A percentile compares a stretch with the other conserved stretches of the same genome.
Evolutionary conservation across 1,140 invertebrate genomes (phyloP).

Genomic region (Hestina assimilis): DNA sequence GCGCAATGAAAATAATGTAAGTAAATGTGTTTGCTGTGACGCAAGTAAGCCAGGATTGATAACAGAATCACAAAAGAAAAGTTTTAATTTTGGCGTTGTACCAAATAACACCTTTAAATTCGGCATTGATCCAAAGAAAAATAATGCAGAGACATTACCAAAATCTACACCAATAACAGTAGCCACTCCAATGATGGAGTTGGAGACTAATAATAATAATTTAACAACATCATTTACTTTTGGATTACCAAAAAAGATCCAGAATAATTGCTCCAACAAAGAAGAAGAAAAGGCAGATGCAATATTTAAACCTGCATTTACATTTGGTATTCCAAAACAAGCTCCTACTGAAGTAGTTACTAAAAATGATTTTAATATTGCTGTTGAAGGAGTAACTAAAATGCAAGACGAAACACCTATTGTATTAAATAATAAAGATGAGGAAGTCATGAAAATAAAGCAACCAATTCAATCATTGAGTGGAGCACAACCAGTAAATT

Average conservation of each 20-base stretch:
- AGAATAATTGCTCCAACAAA: slow-evolving; percentile 20
- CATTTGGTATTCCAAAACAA: slow-evolving; percentile 52
- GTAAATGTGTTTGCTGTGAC: slow-evolving; percentile 85
- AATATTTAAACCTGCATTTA: slow-evolving; percentile 35
- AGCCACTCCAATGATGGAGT: slow-evolving; percentile 28
- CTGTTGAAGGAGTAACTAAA: slow-evolving; percentile 2
- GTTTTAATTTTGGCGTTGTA: slow-evolving; percentile 48
- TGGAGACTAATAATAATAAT: slow-evolving; percentile 59
- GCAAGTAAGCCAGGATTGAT: slow-evolving; percentile 79
- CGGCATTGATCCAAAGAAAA: slow-evolving; percentile 60
- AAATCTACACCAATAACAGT: slow-evolving; percentile 22
- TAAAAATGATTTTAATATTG: not conserved
- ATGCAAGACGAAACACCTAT: slow-evolving; percentile 1
- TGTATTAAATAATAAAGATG: slow-evolving; percentile 34
- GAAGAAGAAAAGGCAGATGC: slow-evolving; percentile 24
- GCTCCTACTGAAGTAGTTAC: slow-evolving; percentile 5
- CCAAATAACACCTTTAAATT: slow-evolving; percentile 66
- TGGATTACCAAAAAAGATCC: slow-evolving; percentile 42
- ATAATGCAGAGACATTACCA: slow-evolving; percentile 1
- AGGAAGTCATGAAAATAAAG: slow-evolving; percentile 39
- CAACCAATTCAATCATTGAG: not conserved
- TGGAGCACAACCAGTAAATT: not conserved
- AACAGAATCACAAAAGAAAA: slow-evolving; percentile 31
- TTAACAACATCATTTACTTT: slow-evolving; percentile 62
- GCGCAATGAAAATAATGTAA: slow-evolving; percentile 78